phyloP scores from a whole-genome alignment of 2,113 vertebrate species.

The Leucosticte australis region DNA sequence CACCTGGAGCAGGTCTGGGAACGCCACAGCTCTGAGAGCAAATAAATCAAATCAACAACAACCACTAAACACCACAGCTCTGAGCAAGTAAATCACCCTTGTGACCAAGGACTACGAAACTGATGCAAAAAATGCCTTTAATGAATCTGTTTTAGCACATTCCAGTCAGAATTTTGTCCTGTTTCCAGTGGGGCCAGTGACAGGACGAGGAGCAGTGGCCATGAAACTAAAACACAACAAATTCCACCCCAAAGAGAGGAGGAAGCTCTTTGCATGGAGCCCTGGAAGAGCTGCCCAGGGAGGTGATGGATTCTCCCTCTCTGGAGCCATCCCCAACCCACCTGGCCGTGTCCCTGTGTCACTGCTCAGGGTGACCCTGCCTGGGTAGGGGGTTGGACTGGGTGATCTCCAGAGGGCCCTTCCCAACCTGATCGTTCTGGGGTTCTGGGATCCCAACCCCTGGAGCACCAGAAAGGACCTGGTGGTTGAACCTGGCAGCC shows the following conservation, averaged over 20 bases:
- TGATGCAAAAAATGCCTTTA: neutral
- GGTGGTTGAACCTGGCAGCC: neutral
- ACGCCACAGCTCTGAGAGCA: neutral
- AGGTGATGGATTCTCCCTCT: neutral
- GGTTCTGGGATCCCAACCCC: neutral
- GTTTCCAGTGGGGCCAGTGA: neutral
- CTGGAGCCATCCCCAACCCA: neutral
- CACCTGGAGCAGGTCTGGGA: neutral
- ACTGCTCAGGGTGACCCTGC: neutral
- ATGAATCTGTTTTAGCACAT: neutral
- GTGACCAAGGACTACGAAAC: neutral
- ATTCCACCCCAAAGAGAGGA: neutral
- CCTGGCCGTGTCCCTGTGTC: neutral
- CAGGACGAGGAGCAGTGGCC: neutral
- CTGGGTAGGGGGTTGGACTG: neutral
- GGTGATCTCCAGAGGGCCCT: neutral
- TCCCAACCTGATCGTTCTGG: neutral
- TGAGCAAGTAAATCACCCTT: neutral
- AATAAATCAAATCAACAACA: neutral
- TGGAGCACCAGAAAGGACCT: too few species aligned
- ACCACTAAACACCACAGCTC: neutral
- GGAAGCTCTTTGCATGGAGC: neutral
- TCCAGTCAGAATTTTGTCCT: neutral
- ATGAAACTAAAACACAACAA: neutral
- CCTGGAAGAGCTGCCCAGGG: neutral